These are phyloP conservation scores for Cryptoprocta ferox DNA, from an alignment of 2,797 vertebrate genomes.

Conservation along the genomic window DNA sequence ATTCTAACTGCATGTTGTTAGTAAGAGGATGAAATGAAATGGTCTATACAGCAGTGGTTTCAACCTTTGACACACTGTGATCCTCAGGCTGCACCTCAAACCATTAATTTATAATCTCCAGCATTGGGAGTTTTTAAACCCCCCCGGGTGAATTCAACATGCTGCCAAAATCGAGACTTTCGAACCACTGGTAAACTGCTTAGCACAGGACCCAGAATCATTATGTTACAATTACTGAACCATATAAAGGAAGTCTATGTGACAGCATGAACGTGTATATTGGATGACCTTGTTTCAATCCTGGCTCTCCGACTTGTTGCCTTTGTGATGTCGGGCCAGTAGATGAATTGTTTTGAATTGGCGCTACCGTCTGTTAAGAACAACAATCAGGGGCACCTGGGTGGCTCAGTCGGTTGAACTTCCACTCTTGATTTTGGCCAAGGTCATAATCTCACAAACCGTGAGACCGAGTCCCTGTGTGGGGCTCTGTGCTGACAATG, in stretches of 20 bases:
- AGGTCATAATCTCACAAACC: too few relatives aligned
- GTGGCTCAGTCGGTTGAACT: too few relatives aligned
- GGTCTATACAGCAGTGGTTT: background rate
- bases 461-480: too few relatives aligned
- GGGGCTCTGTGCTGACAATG: too few relatives aligned
- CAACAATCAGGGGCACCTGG: background rate
- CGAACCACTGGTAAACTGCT: background rate
- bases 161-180: background rate
- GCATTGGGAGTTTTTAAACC: background rate
- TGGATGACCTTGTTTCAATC: accelerated
- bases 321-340: background rate
- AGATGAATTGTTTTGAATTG: background rate
- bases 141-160: background rate
- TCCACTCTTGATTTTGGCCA: too few relatives aligned
- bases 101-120: background rate
- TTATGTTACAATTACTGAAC: background rate
- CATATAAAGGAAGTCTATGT: background rate
- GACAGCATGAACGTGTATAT: background rate
- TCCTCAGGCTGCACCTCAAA: background rate
- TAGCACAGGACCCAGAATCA: background rate
- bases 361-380: background rate
- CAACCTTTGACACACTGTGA: background rate
- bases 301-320: background rate
- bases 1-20: background rate
- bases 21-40: background rate